Percentiles rank a stretch among this genome's conserved stretches.
Conservation (phyloP, 1,140 invertebrate genomes). For the Wasmannia auropunctata region DNA sequence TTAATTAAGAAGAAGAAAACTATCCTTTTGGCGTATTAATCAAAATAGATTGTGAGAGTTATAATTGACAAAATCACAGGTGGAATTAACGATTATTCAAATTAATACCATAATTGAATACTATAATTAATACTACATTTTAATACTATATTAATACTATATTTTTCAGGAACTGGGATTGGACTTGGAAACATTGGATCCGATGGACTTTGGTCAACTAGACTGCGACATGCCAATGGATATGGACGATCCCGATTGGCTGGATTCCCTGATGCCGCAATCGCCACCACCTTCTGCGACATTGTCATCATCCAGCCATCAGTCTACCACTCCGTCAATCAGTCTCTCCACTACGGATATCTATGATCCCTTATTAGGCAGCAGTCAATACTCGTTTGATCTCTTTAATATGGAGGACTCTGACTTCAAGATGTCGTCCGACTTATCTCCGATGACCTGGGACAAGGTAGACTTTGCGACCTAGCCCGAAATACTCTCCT, state of each 20-base stretch:
- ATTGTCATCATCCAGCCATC: slow-evolving; percentile 62
- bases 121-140: too few species aligned
- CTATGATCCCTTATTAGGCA: slow-evolving; percentile 88
- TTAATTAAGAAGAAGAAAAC: background rate
- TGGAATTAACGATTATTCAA: slow-evolving; percentile 2
- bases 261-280: slow-evolving; percentile 88
- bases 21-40: background rate
- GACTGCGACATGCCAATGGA: slow-evolving; percentile 88
- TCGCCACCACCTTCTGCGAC: slow-evolving; percentile 76
- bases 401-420: slow-evolving; percentile 90
- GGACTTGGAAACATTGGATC: slow-evolving; percentile 86
- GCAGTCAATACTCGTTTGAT: slow-evolving; percentile 89
- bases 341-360: slow-evolving; percentile 82
- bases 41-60: background rate
- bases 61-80: background rate
- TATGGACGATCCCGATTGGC: slow-evolving; percentile 90
- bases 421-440: slow-evolving; percentile 88
- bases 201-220: slow-evolving; percentile 86
- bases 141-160: too few species aligned
- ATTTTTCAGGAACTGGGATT: slow-evolving; percentile 84
- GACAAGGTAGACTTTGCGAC: slow-evolving; percentile 89
- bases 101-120: slow-evolving; percentile 7
- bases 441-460: slow-evolving; percentile 85
- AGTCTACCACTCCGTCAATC: slow-evolving; percentile 71
- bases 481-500: slow-evolving; percentile 80